phyloP scores from a whole-genome alignment of 2,797 vertebrate species.

The Amphiprion clarkii region DNA sequence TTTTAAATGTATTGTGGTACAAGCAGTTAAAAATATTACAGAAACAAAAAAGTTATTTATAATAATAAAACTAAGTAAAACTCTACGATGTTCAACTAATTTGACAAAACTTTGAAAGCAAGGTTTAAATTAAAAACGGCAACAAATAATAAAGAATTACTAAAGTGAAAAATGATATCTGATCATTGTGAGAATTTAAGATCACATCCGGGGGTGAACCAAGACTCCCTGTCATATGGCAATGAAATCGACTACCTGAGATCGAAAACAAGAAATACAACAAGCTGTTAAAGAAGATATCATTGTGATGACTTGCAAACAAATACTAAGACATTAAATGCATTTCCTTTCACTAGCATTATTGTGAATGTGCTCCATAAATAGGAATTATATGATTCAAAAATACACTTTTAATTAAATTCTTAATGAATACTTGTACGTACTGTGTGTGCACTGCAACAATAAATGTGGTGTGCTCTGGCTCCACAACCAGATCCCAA shows the following conservation, averaged over 20 bases:
- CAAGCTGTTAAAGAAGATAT: slow-evolving; percentile 4
- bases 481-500: too few relatives aligned
- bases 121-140: slow-evolving; percentile 2
- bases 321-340: background rate
- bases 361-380: slow-evolving; percentile 7
- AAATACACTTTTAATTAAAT: too few relatives aligned
- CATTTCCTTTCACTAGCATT: background rate
- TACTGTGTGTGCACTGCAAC: too few relatives aligned
- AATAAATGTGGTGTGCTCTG: too few relatives aligned
- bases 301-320: background rate
- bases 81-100: background rate
- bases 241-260: slow-evolving; percentile 28
- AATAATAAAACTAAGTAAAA: slow-evolving; percentile 11
- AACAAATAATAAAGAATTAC: background rate
- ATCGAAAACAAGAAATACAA: slow-evolving; percentile 39
- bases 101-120: background rate
- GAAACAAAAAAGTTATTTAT: slow-evolving; percentile 8
- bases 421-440: too few relatives aligned
- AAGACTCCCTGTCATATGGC: slow-evolving; percentile 16
- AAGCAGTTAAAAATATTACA: slow-evolving; percentile 3
- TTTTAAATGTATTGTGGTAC: background rate
- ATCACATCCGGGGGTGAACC: slow-evolving; percentile 18
- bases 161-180: slow-evolving; percentile 14
- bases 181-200: background rate
- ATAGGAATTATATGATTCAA: too few relatives aligned